Evolutionary conservation across 2,113 vertebrate genomes (phyloP).

Genomic region (Chionodraco myersi): DNA sequence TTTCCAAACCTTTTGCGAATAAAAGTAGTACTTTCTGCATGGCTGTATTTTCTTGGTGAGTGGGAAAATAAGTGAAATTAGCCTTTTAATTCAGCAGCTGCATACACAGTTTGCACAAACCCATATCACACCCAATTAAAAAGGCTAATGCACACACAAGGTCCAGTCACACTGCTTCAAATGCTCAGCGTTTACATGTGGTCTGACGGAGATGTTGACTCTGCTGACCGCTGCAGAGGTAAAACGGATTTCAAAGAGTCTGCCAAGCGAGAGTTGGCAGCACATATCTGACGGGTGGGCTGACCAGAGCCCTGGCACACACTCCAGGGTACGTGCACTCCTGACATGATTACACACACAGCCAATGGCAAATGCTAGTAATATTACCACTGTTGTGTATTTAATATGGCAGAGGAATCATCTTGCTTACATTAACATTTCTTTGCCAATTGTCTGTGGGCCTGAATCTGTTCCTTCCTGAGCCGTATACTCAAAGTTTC

Average conservation of each 20-base stretch:
- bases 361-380: slow-evolving; percentile 52
- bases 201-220: slow-evolving; percentile 72
- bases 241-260: slow-evolving; percentile 66
- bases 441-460: slow-evolving; percentile 60
- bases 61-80: slow-evolving; percentile 1
- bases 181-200: slow-evolving; percentile 62
- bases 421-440: slow-evolving; percentile 60
- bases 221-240: slow-evolving; percentile 73
- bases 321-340: slow-evolving; percentile 46
- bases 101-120: slow-evolving; percentile 47
- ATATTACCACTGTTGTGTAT: slow-evolving; percentile 58
- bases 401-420: slow-evolving; percentile 68
- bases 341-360: slow-evolving; percentile 47
- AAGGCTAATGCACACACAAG: slow-evolving; percentile 55
- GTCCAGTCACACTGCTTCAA: slow-evolving; percentile 71
- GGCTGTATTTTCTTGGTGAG: neutral
- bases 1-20: slow-evolving; percentile 6
- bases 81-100: slow-evolving; percentile 48
- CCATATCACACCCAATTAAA: slow-evolving; percentile 63
- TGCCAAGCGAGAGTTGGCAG: slow-evolving; percentile 77
- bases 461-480: slow-evolving; percentile 32
- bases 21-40: neutral
- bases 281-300: slow-evolving; percentile 66
- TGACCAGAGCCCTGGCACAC: slow-evolving; percentile 66
- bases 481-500: slow-evolving; percentile 44